These are phyloP conservation scores for Lemur catta DNA, from an alignment of 2,797 vertebrate species.

Conservation along the genomic window DNA sequence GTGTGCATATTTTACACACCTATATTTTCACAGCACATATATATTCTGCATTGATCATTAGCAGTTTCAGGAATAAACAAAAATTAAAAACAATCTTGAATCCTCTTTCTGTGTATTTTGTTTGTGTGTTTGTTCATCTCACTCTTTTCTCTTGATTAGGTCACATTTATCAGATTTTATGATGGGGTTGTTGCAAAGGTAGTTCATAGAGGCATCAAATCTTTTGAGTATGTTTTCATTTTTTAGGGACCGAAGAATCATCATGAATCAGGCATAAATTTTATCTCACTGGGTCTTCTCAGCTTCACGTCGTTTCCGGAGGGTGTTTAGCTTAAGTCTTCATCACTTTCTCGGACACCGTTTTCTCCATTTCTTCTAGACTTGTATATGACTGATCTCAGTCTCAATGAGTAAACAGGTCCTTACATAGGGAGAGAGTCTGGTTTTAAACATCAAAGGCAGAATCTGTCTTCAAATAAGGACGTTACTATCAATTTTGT, in stretches of 20 bases:
- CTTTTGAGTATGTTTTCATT: not conserved
- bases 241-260: not conserved
- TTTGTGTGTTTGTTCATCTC: not conserved
- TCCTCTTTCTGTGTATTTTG: not conserved
- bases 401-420: not conserved
- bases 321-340: not conserved
- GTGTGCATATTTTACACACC: not conserved
- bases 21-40: not conserved
- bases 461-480: not conserved
- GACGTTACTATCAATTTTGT: not conserved
- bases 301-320: accelerated
- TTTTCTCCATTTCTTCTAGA: not conserved
- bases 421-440: not conserved
- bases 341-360: not conserved
- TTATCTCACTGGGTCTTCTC: not conserved
- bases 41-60: not conserved
- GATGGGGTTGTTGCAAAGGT: not conserved
- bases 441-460: not conserved
- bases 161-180: not conserved
- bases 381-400: not conserved
- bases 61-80: not conserved
- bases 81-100: not conserved
- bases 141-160: not conserved
- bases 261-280: not conserved
- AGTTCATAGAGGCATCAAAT: not conserved